A percentile compares a stretch with the other conserved stretches of the same genome.
phyloP scores from a whole-genome alignment of 1,140 invertebrate genomes.

The Choristoneura fumiferana region DNA sequence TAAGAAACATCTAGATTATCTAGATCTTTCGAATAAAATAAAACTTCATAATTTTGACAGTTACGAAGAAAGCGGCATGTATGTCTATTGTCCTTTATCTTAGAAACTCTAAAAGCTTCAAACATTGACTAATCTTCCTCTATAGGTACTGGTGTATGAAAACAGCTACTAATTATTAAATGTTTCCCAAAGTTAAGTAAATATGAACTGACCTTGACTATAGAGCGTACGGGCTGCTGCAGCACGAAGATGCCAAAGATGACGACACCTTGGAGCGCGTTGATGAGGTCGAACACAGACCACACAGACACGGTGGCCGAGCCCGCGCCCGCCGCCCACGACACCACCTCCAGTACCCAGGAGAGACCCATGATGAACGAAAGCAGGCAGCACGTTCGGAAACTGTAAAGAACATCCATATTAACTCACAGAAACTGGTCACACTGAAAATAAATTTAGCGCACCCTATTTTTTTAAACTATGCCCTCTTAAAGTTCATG shows the following conservation, averaged over 20 bases:
- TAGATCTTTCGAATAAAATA: too few relatives aligned
- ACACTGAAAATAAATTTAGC: too few relatives aligned
- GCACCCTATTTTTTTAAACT: too few relatives aligned
- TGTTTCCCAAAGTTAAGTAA: neutral
- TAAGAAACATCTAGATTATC: too few relatives aligned
- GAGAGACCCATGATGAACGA: conserved; percentile 79
- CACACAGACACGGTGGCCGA: conserved; percentile 70
- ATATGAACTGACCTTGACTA: conserved; percentile 53
- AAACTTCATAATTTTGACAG: too few relatives aligned
- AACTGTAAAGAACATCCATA: conserved; percentile 47
- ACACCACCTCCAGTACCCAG: conserved; percentile 79
- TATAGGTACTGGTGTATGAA: too few relatives aligned
- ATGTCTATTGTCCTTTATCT: too few relatives aligned
- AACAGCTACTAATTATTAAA: too few relatives aligned
- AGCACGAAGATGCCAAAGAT: conserved; percentile 80
- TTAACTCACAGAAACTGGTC: neutral
- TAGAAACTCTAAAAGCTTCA: too few relatives aligned
- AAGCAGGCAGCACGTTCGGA: conserved; percentile 75
- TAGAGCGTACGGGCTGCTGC: conserved; percentile 72
- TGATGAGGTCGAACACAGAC: conserved; percentile 77
- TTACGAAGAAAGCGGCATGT: too few relatives aligned
- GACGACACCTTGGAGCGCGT: conserved; percentile 75
- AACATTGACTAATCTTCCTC: too few relatives aligned
- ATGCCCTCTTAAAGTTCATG: too few relatives aligned
- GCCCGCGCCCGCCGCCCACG: conserved; percentile 71